phyloP scores from a whole-genome alignment of 2,113 vertebrate species.

The Megaceryle torquata region DNA sequence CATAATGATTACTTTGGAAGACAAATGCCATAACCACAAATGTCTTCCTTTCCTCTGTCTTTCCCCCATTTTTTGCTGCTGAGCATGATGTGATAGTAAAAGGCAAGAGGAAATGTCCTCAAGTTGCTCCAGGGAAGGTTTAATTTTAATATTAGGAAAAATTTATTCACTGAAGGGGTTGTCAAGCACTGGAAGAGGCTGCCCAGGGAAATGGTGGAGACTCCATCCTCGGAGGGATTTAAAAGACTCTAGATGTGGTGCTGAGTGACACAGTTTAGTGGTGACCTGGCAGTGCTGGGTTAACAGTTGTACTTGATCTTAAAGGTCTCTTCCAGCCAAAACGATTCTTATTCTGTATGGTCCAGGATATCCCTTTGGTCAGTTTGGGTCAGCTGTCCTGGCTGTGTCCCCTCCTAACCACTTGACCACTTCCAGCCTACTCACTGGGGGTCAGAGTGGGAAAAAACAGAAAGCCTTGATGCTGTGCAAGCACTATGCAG shows the following conservation, averaged over 20 bases:
- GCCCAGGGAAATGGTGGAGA: too few relatives aligned
- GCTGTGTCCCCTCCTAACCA: background rate
- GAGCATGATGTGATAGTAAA: background rate
- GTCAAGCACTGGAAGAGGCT: too few relatives aligned
- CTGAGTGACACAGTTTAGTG: background rate
- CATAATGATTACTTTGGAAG: background rate
- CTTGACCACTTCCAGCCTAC: background rate
- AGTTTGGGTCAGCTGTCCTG: background rate
- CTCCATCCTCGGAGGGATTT: too few relatives aligned
- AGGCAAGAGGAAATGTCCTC: background rate
- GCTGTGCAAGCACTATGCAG: background rate
- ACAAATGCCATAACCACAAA: background rate
- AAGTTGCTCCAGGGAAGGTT: background rate
- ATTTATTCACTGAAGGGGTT: too few relatives aligned
- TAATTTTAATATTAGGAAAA: background rate
- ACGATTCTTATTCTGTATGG: too few relatives aligned
- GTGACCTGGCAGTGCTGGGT: too few relatives aligned
- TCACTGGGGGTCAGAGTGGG: fast-evolving
- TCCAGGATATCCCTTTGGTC: background rate
- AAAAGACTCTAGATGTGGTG: background rate
- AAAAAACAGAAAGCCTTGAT: background rate
- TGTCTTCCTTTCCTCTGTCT: background rate
- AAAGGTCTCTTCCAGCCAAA: too few relatives aligned
- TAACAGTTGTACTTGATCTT: too few relatives aligned
- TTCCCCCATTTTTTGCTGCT: background rate